Evolutionary conservation across 1,140 invertebrate species (phyloP).

Genomic region (Mylabris phalerata): DNA sequence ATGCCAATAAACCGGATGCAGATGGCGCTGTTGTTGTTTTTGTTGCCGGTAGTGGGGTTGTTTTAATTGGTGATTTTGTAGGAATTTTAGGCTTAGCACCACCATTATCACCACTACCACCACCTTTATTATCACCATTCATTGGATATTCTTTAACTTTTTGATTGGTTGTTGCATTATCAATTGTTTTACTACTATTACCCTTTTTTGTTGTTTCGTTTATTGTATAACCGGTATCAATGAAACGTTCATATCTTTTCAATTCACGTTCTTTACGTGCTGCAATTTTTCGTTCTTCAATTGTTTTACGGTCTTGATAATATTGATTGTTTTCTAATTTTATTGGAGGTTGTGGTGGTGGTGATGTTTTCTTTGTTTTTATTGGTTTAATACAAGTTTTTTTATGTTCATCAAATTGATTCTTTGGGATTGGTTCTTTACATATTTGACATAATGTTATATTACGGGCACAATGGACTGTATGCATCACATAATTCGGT

Average conservation of each 20-base stretch:
- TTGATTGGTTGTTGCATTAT: too few species aligned
- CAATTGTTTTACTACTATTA: too few species aligned
- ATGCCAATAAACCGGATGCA: constrained; percentile 38
- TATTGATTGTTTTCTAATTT: constrained; percentile 31
- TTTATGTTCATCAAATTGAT: constrained; percentile 31
- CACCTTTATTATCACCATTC: too few species aligned
- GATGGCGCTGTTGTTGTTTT: background rate
- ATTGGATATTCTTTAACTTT: too few species aligned
- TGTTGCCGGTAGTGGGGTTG: background rate
- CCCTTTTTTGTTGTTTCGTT: constrained; percentile 6
- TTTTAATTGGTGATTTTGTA: too few species aligned
- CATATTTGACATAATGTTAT: constrained; percentile 37
- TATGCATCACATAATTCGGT: constrained; percentile 42
- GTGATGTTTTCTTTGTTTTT: background rate
- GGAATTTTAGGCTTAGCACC: too few species aligned
- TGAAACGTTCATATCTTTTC: constrained; percentile 25
- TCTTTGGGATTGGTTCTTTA: constrained; percentile 38
- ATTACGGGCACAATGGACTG: constrained; percentile 39
- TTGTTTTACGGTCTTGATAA: constrained; percentile 25
- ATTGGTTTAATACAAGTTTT: constrained; percentile 24
- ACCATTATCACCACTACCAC: too few species aligned
- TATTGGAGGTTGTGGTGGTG: constrained; percentile 17
- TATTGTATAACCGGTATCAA: constrained; percentile 25
- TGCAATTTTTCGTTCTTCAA: constrained; percentile 28
- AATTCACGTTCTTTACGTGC: constrained; percentile 24